Percentiles rank a stretch among this genome's conserved stretches.
Evolutionary conservation across 2,888 invertebrate species (phyloP).

Genomic region (Blera fallax): DNA sequence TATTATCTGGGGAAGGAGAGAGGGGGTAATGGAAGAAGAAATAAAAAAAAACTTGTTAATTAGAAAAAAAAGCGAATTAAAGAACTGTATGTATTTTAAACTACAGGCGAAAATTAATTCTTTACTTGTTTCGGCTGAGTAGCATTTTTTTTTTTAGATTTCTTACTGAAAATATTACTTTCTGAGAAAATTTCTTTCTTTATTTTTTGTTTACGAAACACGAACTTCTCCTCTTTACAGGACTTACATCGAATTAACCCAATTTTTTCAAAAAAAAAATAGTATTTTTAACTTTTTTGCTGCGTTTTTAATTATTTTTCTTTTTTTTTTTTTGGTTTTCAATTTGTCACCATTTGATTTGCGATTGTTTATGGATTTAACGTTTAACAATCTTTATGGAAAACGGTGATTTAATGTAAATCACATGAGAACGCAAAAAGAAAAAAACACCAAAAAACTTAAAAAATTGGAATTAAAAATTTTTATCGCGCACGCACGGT

Average conservation of each 20-base stretch:
- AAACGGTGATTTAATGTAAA: constrained; percentile 13
- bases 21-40: background rate
- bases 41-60: constrained; percentile 54
- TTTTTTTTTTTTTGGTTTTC: background rate
- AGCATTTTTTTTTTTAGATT: constrained; percentile 68
- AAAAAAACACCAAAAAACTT: constrained; percentile 37
- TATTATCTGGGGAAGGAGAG: background rate
- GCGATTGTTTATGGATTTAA: background rate
- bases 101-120: constrained; percentile 70
- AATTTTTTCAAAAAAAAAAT: constrained; percentile 42
- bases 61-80: constrained; percentile 35
- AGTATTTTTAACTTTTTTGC: constrained; percentile 43
- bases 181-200: constrained; percentile 30
- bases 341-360: constrained; percentile 18
- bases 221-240: constrained; percentile 61
- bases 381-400: background rate
- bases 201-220: constrained; percentile 50
- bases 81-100: constrained; percentile 45
- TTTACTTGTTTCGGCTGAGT: constrained; percentile 75
- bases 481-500: constrained; percentile 51
- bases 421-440: constrained; percentile 31
- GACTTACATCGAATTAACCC: constrained; percentile 69
- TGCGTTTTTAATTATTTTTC: constrained; percentile 22
- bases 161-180: constrained; percentile 65
- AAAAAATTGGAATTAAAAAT: constrained; percentile 42